Evolutionary conservation across 2,113 vertebrate genomes (phyloP).

Genomic region (Pomatostomus ruficeps): DNA sequence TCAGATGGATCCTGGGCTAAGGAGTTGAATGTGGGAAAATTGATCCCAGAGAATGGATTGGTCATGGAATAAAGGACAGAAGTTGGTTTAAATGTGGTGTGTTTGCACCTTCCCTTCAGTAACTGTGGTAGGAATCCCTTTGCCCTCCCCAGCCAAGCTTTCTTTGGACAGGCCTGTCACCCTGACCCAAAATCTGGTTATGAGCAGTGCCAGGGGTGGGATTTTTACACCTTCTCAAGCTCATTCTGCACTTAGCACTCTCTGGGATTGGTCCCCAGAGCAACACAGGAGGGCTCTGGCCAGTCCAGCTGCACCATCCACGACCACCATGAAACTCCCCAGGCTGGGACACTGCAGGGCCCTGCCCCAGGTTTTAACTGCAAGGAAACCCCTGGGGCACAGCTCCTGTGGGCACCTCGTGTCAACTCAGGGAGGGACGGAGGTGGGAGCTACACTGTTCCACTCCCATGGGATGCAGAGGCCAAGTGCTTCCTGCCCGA

Average conservation of each 20-base stretch:
- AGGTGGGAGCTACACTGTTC: background rate
- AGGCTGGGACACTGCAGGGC: background rate
- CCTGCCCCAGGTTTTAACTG: background rate
- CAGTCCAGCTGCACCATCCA: background rate
- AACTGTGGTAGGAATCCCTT: background rate
- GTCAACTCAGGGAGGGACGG: background rate
- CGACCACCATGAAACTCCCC: background rate
- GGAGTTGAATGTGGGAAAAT: background rate
- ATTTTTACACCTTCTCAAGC: background rate
- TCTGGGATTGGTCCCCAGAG: background rate
- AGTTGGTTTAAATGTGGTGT: background rate
- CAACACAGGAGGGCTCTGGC: background rate
- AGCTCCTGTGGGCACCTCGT: background rate
- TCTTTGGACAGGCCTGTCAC: background rate
- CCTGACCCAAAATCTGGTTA: background rate
- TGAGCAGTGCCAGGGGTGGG: background rate
- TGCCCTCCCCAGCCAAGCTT: background rate
- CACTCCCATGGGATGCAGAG: background rate
- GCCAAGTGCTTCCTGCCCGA: background rate
- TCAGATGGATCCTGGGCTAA: background rate
- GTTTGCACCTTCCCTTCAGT: background rate
- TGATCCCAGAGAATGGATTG: background rate
- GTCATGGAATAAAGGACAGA: background rate
- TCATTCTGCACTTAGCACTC: background rate
- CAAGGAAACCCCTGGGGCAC: accelerated